Evolutionary conservation across 2,113 vertebrate species (phyloP).

Genomic region (Heliornis fulica): DNA sequence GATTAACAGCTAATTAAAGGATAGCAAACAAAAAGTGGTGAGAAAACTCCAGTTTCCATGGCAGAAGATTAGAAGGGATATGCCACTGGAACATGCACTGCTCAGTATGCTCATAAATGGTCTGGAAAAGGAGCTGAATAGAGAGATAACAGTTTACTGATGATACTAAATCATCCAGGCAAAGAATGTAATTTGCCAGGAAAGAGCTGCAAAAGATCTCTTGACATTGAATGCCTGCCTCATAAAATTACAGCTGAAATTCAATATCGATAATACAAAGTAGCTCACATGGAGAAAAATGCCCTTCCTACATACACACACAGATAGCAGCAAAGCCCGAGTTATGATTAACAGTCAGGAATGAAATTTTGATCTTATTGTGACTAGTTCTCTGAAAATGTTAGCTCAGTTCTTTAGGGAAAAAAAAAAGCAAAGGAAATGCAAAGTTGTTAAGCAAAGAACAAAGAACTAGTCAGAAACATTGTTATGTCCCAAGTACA

Average conservation of each 20-base stretch:
- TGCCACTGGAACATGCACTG: background rate
- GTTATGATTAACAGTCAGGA: background rate
- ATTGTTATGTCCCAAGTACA: background rate
- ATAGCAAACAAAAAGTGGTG: background rate
- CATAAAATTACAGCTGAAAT: slow-evolving; percentile 18
- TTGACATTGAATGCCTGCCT: background rate
- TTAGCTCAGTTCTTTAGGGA: background rate
- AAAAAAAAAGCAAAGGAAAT: background rate
- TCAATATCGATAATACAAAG: slow-evolving; percentile 5
- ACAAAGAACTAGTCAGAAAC: background rate
- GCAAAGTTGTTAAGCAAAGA: background rate
- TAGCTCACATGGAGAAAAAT: background rate
- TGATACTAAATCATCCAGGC: slow-evolving; percentile 41
- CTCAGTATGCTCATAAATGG: slow-evolving; percentile 59
- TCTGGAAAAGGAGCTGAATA: slow-evolving; percentile 47
- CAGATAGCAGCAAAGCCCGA: background rate
- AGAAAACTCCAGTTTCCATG: background rate
- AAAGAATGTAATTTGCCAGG: slow-evolving; percentile 38
- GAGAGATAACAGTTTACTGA: slow-evolving; percentile 46
- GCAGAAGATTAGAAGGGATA: background rate
- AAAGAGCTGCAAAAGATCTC: slow-evolving; percentile 38
- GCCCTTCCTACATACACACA: background rate
- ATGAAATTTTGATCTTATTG: background rate
- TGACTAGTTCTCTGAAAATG: background rate
- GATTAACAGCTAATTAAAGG: background rate